Base-by-base conservation (phyloP, 92 coral and sea anemone genomes). In the Micromussa lordhowensis region DNA sequence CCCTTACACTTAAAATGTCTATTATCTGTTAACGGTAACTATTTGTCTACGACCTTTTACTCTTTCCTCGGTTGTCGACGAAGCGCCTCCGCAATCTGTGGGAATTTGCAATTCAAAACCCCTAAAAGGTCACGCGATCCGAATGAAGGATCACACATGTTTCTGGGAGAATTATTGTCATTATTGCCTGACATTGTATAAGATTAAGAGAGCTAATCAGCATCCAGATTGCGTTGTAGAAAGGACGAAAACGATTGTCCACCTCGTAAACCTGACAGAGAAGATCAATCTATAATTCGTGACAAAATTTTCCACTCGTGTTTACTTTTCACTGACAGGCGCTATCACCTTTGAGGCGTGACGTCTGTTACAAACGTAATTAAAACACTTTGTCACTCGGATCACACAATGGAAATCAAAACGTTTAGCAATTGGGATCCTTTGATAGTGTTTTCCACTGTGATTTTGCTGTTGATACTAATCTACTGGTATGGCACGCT, bases 401-500 rank as follows among this genome's bases (percentile, higher is more conserved):
- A 22, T 5, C 44, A 24, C 69, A 29, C 44, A 64, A 82, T 82
- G 85, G 58, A 21, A 16, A 68, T 66, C 29, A 76, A 64, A n/a
- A 15, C 76, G n/a, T 44, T 61, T 24, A 35, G n/a, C 53, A 14
- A 40, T 64, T 82, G 75, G 85, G 77, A 82, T 82, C 85, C 85
- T 16, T 38, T 68, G 32, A 26, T 73, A 69, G 55, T 83, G 69
- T 30, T 83, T 70, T 69, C 87, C 15, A 11, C 53, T 8, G 68
- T 49, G 26, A 70, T 73, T 28, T 48, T 72, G 18, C 35, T 88
- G 85, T 72, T 89, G 82, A 54, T 81, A 66, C 58, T 94, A 18
- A 26, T 88, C 68, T 94, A 87, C 89, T 82, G 89, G 89, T 82
- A 84, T 57, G 95, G 95, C 19, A 85, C 87, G 19, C 75, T 55